These are phyloP conservation scores for Hephaestus fuliginosus DNA, from an alignment of 2,797 vertebrate species.

Conservation along the genomic window DNA sequence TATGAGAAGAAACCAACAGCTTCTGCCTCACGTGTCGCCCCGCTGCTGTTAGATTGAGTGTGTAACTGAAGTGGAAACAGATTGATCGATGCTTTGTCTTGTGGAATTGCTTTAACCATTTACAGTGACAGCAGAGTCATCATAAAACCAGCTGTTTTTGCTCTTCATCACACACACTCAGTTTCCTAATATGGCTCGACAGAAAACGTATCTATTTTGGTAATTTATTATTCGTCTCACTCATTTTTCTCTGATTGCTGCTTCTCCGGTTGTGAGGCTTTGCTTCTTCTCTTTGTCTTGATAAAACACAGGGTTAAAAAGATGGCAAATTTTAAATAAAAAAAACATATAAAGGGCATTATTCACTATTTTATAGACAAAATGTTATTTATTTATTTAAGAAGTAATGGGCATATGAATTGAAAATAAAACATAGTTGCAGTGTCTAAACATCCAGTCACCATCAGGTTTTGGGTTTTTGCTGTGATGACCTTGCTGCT, in stretches of 20 bases:
- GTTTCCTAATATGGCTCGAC: neutral
- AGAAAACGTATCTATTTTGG: neutral
- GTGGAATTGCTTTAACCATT: constrained; percentile 2
- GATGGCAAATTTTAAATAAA: too few species aligned
- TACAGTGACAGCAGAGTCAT: constrained; percentile 20
- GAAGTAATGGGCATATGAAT: neutral
- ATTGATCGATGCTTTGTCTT: constrained; percentile 28
- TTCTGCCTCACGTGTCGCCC: neutral
- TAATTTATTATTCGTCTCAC: neutral
- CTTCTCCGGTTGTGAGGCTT: constrained; percentile 2
- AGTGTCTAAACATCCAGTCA: constrained; percentile 5
- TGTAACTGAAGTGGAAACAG: constrained; percentile 27
- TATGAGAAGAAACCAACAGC: constrained; percentile 15
- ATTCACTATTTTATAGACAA: neutral
- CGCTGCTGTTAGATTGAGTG: constrained; percentile 25
- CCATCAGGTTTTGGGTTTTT: neutral
- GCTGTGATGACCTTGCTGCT: constrained; percentile 25
- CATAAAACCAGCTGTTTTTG: constrained; percentile 25
- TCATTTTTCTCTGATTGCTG: neutral
- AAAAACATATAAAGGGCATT: neutral
- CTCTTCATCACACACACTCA: neutral
- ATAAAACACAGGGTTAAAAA: neutral
- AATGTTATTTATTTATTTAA: neutral
- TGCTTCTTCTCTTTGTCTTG: constrained; percentile 1
- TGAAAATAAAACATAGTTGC: neutral